These are phyloP conservation scores for Nomada lathburiana DNA, from an alignment of 2,888 invertebrate species.

Conservation along the genomic window DNA sequence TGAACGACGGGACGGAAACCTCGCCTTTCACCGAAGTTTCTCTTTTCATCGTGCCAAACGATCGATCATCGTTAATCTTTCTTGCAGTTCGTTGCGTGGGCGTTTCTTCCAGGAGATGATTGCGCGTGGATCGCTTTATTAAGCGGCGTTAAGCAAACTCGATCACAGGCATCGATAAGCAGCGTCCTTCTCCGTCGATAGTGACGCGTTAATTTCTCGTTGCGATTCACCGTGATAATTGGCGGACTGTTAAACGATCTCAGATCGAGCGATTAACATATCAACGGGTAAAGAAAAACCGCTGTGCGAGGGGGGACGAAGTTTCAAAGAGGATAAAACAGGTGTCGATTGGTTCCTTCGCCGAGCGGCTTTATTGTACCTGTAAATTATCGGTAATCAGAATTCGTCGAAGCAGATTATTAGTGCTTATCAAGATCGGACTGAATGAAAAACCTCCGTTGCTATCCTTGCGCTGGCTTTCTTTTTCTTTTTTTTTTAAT, in stretches of 20 bases:
- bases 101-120: conserved; percentile 21
- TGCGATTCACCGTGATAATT: conserved; percentile 21
- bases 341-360: no score
- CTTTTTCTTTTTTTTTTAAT: not conserved
- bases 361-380: no score
- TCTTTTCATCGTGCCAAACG: conserved; percentile 1
- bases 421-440: not conserved
- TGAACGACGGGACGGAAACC: not conserved
- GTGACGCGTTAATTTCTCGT: conserved; percentile 29
- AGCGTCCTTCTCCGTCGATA: conserved; percentile 6
- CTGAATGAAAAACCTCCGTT: not conserved
- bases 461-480: not conserved
- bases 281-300: no score
- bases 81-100: conserved; percentile 24
- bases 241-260: conserved; percentile 4
- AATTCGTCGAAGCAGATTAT: not conserved
- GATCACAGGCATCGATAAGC: conserved; percentile 32
- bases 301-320: no score
- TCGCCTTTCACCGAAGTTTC: conserved; percentile 20
- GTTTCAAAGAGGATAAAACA: not conserved
- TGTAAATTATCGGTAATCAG: not conserved
- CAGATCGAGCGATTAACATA: not conserved
- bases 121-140: conserved; percentile 39
- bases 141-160: conserved; percentile 27
- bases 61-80: conserved; percentile 34